Base-by-base conservation (phyloP, 1,140 invertebrate species). In the Drosophila rufa region DNA sequence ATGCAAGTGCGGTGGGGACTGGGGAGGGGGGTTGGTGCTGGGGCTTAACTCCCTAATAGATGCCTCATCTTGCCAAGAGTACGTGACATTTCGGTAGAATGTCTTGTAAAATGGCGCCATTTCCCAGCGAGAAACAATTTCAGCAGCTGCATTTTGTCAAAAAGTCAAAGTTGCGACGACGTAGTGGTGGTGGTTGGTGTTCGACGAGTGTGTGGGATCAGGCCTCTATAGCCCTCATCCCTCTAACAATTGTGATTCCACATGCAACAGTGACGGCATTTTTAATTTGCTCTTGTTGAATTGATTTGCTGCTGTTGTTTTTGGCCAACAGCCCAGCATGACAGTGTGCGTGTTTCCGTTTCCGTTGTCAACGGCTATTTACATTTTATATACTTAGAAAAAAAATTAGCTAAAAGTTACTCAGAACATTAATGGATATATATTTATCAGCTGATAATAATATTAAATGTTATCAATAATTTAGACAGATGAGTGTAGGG, bases 221-320 rank as follows among this genome's bases (percentile, higher is more conserved):
- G 33, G 33, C 33, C 11, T 36, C 33, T 36, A 36, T 11, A 11
- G 33, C 9, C 9, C 9, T 11, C 33, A 36, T 33, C 33, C 3
- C 11, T 17, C 30, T 30, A 51, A 56, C 60, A 65, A 75, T 62
- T 66, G 60, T 78, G 55, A 86, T 82, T 62, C 42, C 58, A 68
- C 64, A 82, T 75, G 76, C 80, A 89, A 83, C 76, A 89, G 84
- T 56, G 81, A 56, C 69, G 68, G 60, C 74, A 84, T 89, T 85
- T 90, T 89, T 89, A 89, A 89, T 89, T 90, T 74, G 78, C 79
- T 75, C 46, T 51, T 71, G 78, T 69, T 68, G 81, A 77, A 73
- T 80, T 90, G 85, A 87, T 86, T 64, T 80, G 64, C 60, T 80
- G 53, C 56, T 77, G 43, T 65, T 70, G 71, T 68, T 65, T 61